These are phyloP conservation scores for Beroe ovata DNA, from an alignment of 37 sponge, comb jelly and placozoan genomes.

Conservation along the genomic window DNA sequence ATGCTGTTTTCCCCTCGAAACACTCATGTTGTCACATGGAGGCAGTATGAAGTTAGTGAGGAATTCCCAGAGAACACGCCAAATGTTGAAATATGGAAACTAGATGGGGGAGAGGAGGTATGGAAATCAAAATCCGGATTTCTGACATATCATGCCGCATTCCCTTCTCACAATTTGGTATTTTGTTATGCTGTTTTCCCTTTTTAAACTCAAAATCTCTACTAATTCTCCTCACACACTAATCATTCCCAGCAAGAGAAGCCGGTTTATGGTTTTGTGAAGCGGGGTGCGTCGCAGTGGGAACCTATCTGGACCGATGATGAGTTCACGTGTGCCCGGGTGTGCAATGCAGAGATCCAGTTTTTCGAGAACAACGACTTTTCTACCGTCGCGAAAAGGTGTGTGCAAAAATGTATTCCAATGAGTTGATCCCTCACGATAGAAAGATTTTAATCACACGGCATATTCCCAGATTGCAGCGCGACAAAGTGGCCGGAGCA, in stretches of 20 bases:
- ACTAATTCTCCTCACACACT: no score
- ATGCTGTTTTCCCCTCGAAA: conserved; percentile 35
- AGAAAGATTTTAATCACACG: no score
- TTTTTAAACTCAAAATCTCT: no score
- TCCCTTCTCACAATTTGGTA: no score
- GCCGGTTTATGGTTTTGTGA: conserved; percentile 21
- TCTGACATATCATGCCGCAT: no score
- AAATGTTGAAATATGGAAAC: conserved; percentile 58
- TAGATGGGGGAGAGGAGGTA: conserved; percentile 2
- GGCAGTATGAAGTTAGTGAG: conserved; percentile 29
- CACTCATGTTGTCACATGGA: conserved; percentile 46
- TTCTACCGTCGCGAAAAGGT: conserved; percentile 59
- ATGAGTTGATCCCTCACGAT: no score
- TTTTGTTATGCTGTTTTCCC: no score
- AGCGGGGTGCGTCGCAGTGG: conserved; percentile 25
- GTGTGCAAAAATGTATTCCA: no score
- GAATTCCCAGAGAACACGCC: conserved; percentile 43
- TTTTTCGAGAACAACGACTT: conserved; percentile 66
- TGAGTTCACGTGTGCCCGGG: conserved; percentile 26
- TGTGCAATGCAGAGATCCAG: conserved; percentile 48
- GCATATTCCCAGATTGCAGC: conserved; percentile 29
- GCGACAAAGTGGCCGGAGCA: conserved; percentile 33
- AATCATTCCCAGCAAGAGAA: conserved; percentile 41
- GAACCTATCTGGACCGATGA: conserved; percentile 30
- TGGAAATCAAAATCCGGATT: no score